Evolutionary conservation across 1,140 invertebrate genomes (phyloP), one percentile per base, ranked within the genome.

Genomic region (Calliopsis andreniformis): DNA sequence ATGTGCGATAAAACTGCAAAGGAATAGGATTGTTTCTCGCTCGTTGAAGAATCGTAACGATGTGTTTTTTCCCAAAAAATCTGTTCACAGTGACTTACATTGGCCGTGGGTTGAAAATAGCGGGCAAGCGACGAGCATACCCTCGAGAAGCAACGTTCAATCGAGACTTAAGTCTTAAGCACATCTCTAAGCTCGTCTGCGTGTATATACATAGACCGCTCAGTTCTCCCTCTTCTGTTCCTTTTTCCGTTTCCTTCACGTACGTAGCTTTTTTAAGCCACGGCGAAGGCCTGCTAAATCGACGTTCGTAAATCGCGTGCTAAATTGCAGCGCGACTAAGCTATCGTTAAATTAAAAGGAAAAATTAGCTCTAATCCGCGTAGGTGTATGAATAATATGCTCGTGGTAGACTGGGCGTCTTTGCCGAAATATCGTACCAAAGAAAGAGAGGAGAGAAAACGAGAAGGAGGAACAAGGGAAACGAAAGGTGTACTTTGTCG

Each of bases 291-390:
- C 58, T 64, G 58, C 69, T 51, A n/a, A 69, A 68, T 18, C 25
- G 66, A 64, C 51, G n/a, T 53, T 59, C 53, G 59, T 64, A 70
- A 77, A 76, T 58, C 58, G 64, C 30, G 61, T 78, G 59, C 20
- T 58, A 47, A 62, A 32, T 75, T 45, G 10, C 75, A 55, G 66
- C 68, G 68, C 55, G 78, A 61, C 51, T 70, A 68, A 83, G 53
- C 75, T 86, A 82, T 86, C 80, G 80, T 47, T 84, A 84, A 80
- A 73, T 67, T 84, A 80, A 82, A 78, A 42, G 43, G 69, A n/a
- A n/a, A n/a, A 85, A 67, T 43, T 83, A 85, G 83, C 32, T 83
- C 16, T 68, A 81, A n/a, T 75, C 51, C 76, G 47, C 63, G 25
- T 82, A 67, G 72, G 32, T 82, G 72, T 71, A 80, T 45, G 23